Evolutionary conservation across 2,797 vertebrate species (phyloP).

Genomic region (Dendrocincla tyrannina): DNA sequence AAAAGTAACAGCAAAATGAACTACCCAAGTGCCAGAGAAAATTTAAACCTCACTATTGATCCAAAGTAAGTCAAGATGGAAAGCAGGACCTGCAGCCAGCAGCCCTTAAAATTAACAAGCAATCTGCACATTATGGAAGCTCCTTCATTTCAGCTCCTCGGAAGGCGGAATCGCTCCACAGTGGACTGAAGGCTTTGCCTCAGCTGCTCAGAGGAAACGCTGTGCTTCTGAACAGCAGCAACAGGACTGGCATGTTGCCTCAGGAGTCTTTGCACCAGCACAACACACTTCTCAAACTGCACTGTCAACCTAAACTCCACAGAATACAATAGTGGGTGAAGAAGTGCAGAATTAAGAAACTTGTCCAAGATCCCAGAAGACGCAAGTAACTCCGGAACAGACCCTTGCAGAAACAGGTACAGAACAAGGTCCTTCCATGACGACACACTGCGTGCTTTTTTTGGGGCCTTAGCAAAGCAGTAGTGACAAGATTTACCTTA

Average conservation of each 20-base stretch:
- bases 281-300: not conserved
- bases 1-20: not conserved
- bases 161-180: not conserved
- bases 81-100: not conserved
- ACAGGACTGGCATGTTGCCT: not conserved
- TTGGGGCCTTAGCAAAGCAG: not conserved
- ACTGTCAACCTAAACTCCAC: not conserved
- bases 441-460: rapidly evolving
- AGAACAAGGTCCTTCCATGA: not conserved
- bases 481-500: not conserved
- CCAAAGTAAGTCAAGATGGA: not conserved
- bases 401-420: not conserved
- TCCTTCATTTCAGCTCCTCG: not conserved
- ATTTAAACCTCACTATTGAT: not conserved
- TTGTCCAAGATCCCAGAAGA: not conserved
- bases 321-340: not conserved
- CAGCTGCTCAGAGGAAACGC: not conserved
- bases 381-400: not conserved
- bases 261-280: not conserved
- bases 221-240: not conserved
- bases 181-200: not conserved
- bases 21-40: not conserved
- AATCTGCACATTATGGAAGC: not conserved
- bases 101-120: not conserved
- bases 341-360: not conserved